phyloP scores from a whole-genome alignment of 2,797 vertebrate species.

The Enteromius fasciolatus region DNA sequence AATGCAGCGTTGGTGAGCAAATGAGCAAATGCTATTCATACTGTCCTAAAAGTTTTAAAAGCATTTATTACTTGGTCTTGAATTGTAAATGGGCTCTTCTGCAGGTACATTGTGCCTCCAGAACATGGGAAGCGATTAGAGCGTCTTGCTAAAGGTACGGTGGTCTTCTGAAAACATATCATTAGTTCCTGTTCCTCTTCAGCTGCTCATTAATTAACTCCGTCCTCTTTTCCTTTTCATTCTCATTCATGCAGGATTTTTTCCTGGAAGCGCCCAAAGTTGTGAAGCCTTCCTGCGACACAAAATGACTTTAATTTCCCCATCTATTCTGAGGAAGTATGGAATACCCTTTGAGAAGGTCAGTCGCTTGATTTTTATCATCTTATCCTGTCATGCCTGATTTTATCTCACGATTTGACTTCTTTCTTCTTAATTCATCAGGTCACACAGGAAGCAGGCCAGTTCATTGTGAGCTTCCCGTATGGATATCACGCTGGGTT shows the following conservation, averaged over 20 bases:
- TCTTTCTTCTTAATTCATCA: constrained; percentile 59
- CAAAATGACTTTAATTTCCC: constrained; percentile 99
- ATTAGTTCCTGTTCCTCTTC: not conserved
- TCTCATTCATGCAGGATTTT: constrained; percentile 83
- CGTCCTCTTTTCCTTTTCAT: not conserved
- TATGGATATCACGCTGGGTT: constrained; percentile 97
- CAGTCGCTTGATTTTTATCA: not conserved
- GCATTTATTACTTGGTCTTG: not conserved
- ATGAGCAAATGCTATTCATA: not conserved
- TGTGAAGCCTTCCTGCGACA: constrained; percentile 97
- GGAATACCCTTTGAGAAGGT: constrained; percentile 97
- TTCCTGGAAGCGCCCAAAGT: constrained; percentile 94
- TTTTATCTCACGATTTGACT: not conserved
- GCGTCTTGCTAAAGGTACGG: constrained; percentile 92
- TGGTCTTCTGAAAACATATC: not conserved
- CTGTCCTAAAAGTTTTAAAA: not conserved
- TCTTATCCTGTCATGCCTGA: not conserved
- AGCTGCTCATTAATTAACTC: not conserved
- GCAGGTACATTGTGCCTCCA: constrained; percentile 93
- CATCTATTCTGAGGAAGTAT: constrained; percentile 94
- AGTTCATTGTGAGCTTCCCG: constrained; percentile 97
- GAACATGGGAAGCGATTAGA: constrained; percentile 95
- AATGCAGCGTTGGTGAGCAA: not conserved
- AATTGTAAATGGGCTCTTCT: constrained; percentile 29
- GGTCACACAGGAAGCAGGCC: constrained; percentile 94